phyloP scores from a whole-genome alignment of 2,888 invertebrate species.

The Schizotus pectinicornis region DNA sequence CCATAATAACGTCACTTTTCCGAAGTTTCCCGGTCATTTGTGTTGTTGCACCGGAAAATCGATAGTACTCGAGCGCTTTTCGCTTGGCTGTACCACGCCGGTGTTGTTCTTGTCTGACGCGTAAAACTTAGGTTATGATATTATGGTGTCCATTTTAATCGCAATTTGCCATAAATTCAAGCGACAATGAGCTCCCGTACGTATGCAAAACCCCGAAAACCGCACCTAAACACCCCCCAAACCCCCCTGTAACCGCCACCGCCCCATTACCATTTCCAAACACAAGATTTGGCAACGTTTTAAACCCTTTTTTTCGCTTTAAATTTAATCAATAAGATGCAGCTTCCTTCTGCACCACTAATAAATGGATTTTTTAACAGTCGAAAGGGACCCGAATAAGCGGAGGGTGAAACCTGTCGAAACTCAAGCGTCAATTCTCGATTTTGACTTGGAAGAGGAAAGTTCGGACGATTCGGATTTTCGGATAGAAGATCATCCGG shows the following conservation, averaged over 20 bases:
- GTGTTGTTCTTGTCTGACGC: constrained; percentile 17
- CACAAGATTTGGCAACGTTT: constrained; percentile 9
- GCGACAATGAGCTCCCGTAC: constrained; percentile 24
- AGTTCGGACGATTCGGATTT: constrained; percentile 96
- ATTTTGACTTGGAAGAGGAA: constrained; percentile 87
- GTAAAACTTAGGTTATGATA: constrained; percentile 23
- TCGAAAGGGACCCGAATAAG: constrained; percentile 79
- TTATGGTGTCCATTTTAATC: constrained; percentile 5
- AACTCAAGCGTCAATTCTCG: constrained; percentile 75
- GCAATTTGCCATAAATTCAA: neutral
- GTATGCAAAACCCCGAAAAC: constrained; percentile 8
- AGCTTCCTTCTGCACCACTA: constrained; percentile 2
- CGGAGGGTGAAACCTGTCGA: constrained; percentile 81
- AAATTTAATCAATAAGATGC: constrained; percentile 18
- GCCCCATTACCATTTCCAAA: neutral
- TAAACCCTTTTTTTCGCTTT: constrained; percentile 10
- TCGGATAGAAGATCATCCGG: constrained; percentile 83
- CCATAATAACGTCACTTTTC: neutral
- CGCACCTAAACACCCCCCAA: neutral
- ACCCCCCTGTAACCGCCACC: neutral
- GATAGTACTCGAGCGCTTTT: constrained; percentile 18
- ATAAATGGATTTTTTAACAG: constrained; percentile 50
- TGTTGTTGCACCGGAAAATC: constrained; percentile 13
- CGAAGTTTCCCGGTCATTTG: constrained; percentile 19
- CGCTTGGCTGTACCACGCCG: constrained; percentile 11